phyloP scores from a whole-genome alignment of 1,140 invertebrate genomes.

The Drosophila sucinea region DNA sequence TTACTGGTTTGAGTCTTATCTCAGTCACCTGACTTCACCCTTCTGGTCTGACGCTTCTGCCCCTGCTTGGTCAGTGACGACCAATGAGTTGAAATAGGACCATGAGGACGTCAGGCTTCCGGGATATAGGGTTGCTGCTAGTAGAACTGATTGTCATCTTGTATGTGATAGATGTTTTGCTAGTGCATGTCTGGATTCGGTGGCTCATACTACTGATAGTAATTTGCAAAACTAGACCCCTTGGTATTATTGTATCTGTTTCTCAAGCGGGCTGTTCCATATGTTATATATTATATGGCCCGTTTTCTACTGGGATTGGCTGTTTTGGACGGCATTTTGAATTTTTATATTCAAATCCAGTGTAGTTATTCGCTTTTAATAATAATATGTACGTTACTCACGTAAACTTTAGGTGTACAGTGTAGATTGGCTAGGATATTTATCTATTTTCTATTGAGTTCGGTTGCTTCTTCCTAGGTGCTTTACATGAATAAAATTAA shows the following conservation, averaged over 20 bases:
- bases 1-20: conserved; percentile 29
- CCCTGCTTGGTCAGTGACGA: conserved; percentile 35
- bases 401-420: background rate
- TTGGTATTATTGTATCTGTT: conserved; percentile 14
- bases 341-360: background rate
- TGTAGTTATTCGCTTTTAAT: background rate
- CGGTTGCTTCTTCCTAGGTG: background rate
- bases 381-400: background rate
- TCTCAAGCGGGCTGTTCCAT: conserved; percentile 8
- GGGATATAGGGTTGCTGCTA: conserved; percentile 16
- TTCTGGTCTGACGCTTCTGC: conserved; percentile 31
- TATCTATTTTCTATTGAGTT: background rate
- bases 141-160: conserved; percentile 34
- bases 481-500: background rate
- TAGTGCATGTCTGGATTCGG: conserved; percentile 40
- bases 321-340: background rate
- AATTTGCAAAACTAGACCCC: conserved; percentile 21
- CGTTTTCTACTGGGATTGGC: conserved; percentile 30
- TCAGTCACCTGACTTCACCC: conserved; percentile 31
- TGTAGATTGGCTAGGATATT: background rate
- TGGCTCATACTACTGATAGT: conserved; percentile 28
- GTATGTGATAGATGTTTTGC: conserved; percentile 35
- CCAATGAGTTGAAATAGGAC: conserved; percentile 14
- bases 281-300: conserved; percentile 26
- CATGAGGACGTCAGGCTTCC: conserved; percentile 6